Conservation (phyloP, 2,113 vertebrate species). For the Odocoileus hemionus region DNA sequence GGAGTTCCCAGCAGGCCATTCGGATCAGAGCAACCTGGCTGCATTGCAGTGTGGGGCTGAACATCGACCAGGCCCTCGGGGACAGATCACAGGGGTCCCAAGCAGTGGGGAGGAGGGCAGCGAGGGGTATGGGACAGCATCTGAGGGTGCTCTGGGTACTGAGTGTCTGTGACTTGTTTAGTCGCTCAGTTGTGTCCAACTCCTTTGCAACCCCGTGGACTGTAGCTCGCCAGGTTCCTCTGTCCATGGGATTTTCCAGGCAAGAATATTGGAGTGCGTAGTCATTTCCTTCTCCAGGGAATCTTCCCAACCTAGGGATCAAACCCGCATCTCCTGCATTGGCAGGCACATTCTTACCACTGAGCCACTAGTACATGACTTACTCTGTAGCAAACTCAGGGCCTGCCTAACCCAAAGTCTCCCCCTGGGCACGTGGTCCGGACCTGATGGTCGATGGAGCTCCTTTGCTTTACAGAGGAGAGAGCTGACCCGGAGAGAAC, state of each 20-base stretch:
- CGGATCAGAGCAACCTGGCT: background rate
- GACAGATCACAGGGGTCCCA: background rate
- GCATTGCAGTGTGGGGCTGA: background rate
- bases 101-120: background rate
- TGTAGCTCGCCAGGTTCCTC: background rate
- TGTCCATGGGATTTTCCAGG: too few relatives aligned
- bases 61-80: background rate
- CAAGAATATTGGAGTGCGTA: too few relatives aligned
- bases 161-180: background rate
- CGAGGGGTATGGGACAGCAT: background rate
- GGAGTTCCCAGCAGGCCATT: background rate
- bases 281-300: background rate
- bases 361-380: background rate
- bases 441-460: fast-evolving
- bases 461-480: background rate
- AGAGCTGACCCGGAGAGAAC: background rate
- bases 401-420: background rate
- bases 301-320: background rate
- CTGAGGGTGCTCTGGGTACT: background rate
- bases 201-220: fast-evolving
- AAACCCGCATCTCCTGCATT: background rate
- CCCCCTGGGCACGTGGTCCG: fast-evolving
- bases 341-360: background rate
- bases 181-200: background rate
- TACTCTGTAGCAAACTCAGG: background rate